These are phyloP conservation scores for Mythimna ferrago DNA, from an alignment of 2,888 invertebrate species.

Conservation along the genomic window DNA sequence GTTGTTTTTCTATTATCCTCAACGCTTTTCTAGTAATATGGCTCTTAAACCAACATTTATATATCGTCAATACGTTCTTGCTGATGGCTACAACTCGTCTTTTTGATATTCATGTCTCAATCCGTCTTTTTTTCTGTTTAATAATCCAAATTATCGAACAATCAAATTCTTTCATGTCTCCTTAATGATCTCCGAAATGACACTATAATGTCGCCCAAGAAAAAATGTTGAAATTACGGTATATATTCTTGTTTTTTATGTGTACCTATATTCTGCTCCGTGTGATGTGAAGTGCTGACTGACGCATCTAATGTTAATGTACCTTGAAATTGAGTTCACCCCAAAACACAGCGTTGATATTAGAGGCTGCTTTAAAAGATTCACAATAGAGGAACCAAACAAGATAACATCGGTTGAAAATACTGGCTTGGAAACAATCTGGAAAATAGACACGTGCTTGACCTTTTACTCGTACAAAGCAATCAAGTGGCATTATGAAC, in stretches of 20 bases:
- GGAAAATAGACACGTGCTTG: slow-evolving; percentile 34
- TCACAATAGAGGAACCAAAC: neutral
- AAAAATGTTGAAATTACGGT: slow-evolving; percentile 25
- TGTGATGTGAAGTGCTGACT: slow-evolving; percentile 22
- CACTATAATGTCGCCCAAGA: slow-evolving; percentile 33
- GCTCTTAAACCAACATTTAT: slow-evolving; percentile 25
- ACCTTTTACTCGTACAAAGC: slow-evolving; percentile 25
- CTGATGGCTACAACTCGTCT: slow-evolving; percentile 11
- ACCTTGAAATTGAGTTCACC: slow-evolving; percentile 33
- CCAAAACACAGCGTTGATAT: slow-evolving; percentile 10
- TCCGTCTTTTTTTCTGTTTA: slow-evolving; percentile 25
- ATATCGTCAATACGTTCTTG: slow-evolving; percentile 6
- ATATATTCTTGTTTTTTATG: slow-evolving; percentile 6
- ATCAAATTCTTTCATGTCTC: slow-evolving; percentile 52
- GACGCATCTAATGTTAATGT: slow-evolving; percentile 28
- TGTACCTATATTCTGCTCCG: neutral
- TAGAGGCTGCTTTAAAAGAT: slow-evolving; percentile 8
- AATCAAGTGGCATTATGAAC: slow-evolving; percentile 28
- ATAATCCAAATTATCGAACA: slow-evolving; percentile 43
- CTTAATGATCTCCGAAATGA: slow-evolving; percentile 48
- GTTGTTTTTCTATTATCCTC: slow-evolving; percentile 41
- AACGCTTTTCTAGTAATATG: slow-evolving; percentile 11
- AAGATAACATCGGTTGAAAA: slow-evolving; percentile 3
- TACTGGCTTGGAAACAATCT: slow-evolving; percentile 9
- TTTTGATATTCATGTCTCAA: slow-evolving; percentile 39